Percentiles rank a stretch among this genome's conserved stretches.
Conservation (phyloP, 2,113 vertebrate genomes). For the Pipa parva region DNA sequence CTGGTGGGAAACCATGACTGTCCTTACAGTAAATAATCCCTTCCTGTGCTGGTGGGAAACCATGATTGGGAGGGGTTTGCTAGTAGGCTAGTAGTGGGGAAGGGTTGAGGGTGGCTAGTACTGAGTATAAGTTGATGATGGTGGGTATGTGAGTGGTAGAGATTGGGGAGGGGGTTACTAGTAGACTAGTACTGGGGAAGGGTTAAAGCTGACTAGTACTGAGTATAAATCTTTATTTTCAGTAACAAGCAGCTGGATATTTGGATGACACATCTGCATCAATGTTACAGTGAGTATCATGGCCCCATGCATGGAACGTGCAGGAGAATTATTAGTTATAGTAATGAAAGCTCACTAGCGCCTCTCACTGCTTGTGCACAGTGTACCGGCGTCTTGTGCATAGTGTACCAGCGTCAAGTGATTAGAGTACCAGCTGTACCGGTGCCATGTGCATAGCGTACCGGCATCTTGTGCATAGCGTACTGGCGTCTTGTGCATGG, state of each 20-base stretch:
- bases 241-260: constrained; percentile 85
- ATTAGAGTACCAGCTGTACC: no score
- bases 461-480: background rate
- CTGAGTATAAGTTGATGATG: background rate
- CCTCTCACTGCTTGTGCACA: no score
- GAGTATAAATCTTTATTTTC: background rate
- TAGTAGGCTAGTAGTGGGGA: no score
- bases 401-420: no score
- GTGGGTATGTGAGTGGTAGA: background rate
- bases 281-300: constrained; percentile 54
- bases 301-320: accelerated
- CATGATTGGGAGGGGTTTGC: no score
- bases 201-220: background rate
- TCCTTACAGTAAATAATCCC: no score
- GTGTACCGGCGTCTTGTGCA: background rate
- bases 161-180: background rate
- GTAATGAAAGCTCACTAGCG: no score
- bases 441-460: accelerated
- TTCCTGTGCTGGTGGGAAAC: background rate
- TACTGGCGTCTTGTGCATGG: no score
- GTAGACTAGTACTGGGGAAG: no score
- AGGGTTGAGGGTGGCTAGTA: no score
- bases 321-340: no score
- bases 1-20: no score
- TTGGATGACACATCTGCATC: constrained; percentile 86